Conservation (phyloP, 2,888 invertebrate genomes). For the Apomyelois bistriatella region DNA sequence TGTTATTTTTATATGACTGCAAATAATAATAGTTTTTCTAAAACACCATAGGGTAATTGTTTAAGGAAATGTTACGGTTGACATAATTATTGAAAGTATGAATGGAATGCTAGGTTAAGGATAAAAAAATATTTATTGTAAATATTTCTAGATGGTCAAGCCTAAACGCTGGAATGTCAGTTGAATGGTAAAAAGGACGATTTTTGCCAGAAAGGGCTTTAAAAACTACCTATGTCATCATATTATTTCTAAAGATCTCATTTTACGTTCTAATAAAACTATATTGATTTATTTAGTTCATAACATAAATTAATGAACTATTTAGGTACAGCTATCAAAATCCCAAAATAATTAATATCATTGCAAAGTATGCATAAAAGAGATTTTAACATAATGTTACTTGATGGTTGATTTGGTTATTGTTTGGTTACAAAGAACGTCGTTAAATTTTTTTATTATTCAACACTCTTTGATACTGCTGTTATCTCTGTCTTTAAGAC, state of each 20-base stretch:
- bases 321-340: conserved; percentile 70
- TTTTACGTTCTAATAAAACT: too few species aligned
- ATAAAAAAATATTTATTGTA: conserved; percentile 27
- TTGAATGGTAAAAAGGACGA: conserved; percentile 13
- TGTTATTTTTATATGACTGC: conserved; percentile 79
- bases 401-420: conserved; percentile 18
- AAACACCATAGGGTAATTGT: conserved; percentile 61
- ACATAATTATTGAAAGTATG: conserved; percentile 31
- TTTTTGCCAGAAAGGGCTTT: neutral
- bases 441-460: neutral
- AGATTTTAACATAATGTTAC: neutral
- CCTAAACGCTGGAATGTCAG: conserved; percentile 25
- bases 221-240: too few species aligned
- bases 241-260: too few species aligned
- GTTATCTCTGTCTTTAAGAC: conserved; percentile 26
- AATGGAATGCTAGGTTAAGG: conserved; percentile 31
- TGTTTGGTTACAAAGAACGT: conserved; percentile 18
- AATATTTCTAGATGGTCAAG: conserved; percentile 28
- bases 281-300: too few species aligned
- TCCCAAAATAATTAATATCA: conserved; percentile 18
- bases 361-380: too few species aligned
- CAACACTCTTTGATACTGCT: conserved; percentile 7
- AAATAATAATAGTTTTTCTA: conserved; percentile 75
- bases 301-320: too few species aligned
- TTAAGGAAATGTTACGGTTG: conserved; percentile 33